A percentile compares a stretch with the other conserved stretches of the same genome.
Conservation (phyloP, 2,113 vertebrate species). For the Mustelus asterias region DNA sequence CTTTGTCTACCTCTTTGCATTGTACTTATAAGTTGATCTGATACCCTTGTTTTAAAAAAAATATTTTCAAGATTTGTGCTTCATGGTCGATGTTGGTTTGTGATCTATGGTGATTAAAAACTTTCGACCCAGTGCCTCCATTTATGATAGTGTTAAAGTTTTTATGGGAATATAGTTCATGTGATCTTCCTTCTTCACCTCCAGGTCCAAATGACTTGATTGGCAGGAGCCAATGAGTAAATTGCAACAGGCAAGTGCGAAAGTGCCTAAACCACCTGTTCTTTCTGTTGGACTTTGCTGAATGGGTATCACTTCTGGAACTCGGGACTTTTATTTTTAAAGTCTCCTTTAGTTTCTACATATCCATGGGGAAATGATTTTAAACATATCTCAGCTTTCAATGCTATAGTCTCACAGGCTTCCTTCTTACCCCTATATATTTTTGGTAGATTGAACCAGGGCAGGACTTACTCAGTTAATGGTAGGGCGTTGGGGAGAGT, state of each 20-base stretch:
- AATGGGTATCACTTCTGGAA: not conserved
- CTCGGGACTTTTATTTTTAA: conserved; percentile 8
- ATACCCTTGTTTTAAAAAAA: not conserved
- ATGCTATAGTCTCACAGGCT: not conserved
- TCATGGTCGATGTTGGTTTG: not conserved
- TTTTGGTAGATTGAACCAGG: too few species aligned
- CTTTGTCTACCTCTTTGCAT: not conserved
- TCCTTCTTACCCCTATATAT: not conserved
- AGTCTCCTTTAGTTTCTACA: not conserved
- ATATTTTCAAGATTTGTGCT: not conserved
- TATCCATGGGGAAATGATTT: not conserved
- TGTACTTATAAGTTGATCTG: not conserved
- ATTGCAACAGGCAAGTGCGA: not conserved
- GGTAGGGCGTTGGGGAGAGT: too few species aligned
- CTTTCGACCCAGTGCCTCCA: not conserved
- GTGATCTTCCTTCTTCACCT: conserved; percentile 13
- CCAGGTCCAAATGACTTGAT: not conserved
- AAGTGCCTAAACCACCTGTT: not conserved
- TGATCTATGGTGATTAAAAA: not conserved
- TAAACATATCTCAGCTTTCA: not conserved
- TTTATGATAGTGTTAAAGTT: not conserved
- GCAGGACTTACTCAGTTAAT: too few species aligned
- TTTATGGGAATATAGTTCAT: not conserved
- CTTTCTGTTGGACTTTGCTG: not conserved
- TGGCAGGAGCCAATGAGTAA: not conserved